Percentiles rank a stretch among this genome's conserved stretches.
These are phyloP conservation scores for Sycophaga agraensis DNA, from an alignment of 1,140 invertebrate genomes.

Conservation along the genomic window DNA sequence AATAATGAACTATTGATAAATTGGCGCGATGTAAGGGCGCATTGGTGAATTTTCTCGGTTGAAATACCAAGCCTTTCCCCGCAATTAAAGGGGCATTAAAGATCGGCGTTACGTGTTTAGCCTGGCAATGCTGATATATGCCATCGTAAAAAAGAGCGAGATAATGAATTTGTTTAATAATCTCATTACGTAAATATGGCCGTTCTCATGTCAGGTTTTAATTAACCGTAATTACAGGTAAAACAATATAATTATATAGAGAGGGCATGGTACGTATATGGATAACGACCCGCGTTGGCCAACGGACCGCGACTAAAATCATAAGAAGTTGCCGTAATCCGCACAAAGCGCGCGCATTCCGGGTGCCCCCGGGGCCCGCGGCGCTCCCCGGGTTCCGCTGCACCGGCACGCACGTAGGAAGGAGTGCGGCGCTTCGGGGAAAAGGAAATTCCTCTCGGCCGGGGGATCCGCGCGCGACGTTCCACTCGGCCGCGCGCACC, in stretches of 20 bases:
- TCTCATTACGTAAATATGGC: constrained; percentile 11
- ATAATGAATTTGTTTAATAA: constrained; percentile 13
- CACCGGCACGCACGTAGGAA: not conserved
- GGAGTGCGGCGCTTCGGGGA: constrained; percentile 45
- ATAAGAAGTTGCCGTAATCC: constrained; percentile 47
- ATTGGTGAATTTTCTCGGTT: too few relatives aligned
- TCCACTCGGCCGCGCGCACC: too few relatives aligned
- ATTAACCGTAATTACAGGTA: constrained; percentile 13
- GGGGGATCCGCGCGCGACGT: too few relatives aligned
- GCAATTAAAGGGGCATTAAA: too few relatives aligned
- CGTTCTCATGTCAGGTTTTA: not conserved
- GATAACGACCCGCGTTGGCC: constrained; percentile 12
- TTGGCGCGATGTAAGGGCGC: too few relatives aligned
- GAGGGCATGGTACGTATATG: constrained; percentile 11
- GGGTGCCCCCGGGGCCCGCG: constrained; percentile 9
- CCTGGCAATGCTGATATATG: too few relatives aligned
- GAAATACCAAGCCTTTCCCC: too few relatives aligned
- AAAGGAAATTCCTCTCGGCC: too few relatives aligned
- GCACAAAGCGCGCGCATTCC: constrained; percentile 52
- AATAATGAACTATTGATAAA: too few relatives aligned
- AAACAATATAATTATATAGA: constrained; percentile 21
- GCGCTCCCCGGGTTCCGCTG: too few relatives aligned
- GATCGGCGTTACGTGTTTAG: too few relatives aligned
- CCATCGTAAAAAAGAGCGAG: too few relatives aligned
- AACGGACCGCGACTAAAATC: constrained; percentile 14